Conservation (phyloP, 2,888 invertebrate species). For the Caenorhabditis sp. region DNA sequence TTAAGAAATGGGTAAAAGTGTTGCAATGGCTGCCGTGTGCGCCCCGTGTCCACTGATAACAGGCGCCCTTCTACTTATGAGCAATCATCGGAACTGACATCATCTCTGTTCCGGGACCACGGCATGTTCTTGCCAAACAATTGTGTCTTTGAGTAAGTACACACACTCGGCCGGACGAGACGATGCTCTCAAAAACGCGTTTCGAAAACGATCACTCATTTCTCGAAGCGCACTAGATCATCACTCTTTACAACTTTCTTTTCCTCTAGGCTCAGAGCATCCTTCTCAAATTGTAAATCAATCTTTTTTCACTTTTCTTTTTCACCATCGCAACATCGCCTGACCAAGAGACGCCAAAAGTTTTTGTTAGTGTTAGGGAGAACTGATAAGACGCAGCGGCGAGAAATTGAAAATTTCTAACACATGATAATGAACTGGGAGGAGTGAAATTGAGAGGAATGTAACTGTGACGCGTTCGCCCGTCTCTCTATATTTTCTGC, state of each 20-base stretch:
- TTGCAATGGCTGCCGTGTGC: conserved; percentile 27
- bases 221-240: conserved; percentile 19
- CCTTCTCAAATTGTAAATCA: conserved; percentile 25
- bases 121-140: background rate
- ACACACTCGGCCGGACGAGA: background rate
- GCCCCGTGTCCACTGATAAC: conserved; percentile 29
- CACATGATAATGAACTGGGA: conserved; percentile 35
- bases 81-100: conserved; percentile 35
- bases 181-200: conserved; percentile 16
- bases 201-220: conserved; percentile 37
- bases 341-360: conserved; percentile 4
- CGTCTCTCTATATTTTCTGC: too few species aligned
- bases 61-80: conserved; percentile 17
- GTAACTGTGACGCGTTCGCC: background rate
- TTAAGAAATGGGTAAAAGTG: conserved; percentile 40
- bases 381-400: conserved; percentile 25
- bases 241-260: conserved; percentile 34
- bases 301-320: conserved; percentile 26
- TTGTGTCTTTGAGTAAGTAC: conserved; percentile 9
- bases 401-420: conserved; percentile 34
- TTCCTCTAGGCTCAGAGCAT: background rate
- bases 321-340: conserved; percentile 20
- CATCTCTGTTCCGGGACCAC: background rate
- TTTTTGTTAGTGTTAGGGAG: background rate
- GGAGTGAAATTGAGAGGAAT: background rate